Percentiles rank a stretch among this genome's conserved stretches.
Conservation (phyloP, 2,797 vertebrate species). For the Galagoides demidoff region DNA sequence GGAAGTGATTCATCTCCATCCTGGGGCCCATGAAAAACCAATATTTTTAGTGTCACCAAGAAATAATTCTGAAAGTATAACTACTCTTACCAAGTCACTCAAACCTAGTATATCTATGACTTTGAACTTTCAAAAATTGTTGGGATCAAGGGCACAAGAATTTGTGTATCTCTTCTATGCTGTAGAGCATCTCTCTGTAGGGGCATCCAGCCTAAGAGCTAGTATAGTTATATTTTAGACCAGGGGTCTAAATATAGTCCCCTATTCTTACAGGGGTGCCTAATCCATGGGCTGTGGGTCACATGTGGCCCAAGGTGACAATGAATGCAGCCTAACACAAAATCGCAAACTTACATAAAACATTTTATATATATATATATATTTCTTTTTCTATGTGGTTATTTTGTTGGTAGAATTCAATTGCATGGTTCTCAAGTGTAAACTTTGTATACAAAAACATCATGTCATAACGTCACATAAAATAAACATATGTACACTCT, state of each 20-base stretch:
- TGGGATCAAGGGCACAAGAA: not conserved
- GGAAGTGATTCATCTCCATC: not conserved
- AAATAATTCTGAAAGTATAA: not conserved
- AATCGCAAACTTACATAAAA: too few relatives aligned
- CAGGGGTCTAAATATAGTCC: not conserved
- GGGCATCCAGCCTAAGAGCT: not conserved
- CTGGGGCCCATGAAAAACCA: not conserved
- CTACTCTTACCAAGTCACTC: not conserved
- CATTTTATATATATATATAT: too few relatives aligned
- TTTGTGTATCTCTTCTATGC: not conserved
- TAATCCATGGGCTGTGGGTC: too few relatives aligned
- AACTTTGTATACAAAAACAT: too few relatives aligned
- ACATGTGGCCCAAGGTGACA: too few relatives aligned
- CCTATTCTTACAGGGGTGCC: too few relatives aligned
- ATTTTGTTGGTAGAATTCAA: too few relatives aligned
- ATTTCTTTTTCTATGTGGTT: too few relatives aligned
- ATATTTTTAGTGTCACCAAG: not conserved
- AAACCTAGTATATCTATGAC: not conserved
- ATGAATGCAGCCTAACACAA: too few relatives aligned
- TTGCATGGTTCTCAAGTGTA: too few relatives aligned
- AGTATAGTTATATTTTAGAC: not conserved
- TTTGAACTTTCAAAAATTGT: not conserved
- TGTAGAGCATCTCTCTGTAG: not conserved
- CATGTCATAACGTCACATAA: too few relatives aligned
- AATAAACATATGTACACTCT: too few relatives aligned